phyloP scores from a whole-genome alignment of 2,888 invertebrate species.

The Halictus ligatus region DNA sequence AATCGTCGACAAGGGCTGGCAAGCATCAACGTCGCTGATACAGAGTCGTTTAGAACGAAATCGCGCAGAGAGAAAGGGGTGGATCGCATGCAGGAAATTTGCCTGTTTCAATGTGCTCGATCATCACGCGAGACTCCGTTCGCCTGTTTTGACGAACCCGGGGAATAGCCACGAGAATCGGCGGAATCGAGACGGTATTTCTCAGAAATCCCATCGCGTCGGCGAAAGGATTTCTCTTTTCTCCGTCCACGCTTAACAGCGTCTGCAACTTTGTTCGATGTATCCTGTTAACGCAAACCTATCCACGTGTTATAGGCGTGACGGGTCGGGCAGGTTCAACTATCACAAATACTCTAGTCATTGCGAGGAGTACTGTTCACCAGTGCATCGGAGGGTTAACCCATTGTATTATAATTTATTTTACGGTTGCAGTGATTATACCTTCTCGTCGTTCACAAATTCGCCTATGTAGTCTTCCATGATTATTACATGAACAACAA shows the following conservation, averaged over 20 bases:
- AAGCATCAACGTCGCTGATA: constrained; percentile 4
- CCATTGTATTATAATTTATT: no score
- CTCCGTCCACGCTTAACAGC: neutral
- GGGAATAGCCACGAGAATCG: constrained; percentile 29
- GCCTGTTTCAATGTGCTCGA: neutral
- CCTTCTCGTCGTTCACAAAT: no score
- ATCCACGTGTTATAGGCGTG: neutral
- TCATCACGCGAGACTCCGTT: constrained; percentile 52
- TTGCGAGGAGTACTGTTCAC: no score
- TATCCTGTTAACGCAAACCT: neutral
- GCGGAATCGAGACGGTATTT: constrained; percentile 57
- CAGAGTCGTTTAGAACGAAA: neutral
- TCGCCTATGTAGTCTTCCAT: no score
- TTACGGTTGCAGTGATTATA: no score
- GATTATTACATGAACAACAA: no score
- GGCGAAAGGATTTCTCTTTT: constrained; percentile 40
- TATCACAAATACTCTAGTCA: neutral
- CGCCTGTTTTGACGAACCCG: constrained; percentile 65
- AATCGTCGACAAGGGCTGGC: neutral
- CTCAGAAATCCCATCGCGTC: constrained; percentile 45
- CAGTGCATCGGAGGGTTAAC: no score
- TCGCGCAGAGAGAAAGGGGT: constrained; percentile 3
- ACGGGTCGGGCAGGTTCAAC: neutral
- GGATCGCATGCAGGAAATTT: constrained; percentile 24
- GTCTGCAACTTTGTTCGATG: neutral